A percentile compares a stretch with the other conserved stretches of the same genome.
phyloP scores from a whole-genome alignment of 2,888 invertebrate species.

The Smittia aterrima region DNA sequence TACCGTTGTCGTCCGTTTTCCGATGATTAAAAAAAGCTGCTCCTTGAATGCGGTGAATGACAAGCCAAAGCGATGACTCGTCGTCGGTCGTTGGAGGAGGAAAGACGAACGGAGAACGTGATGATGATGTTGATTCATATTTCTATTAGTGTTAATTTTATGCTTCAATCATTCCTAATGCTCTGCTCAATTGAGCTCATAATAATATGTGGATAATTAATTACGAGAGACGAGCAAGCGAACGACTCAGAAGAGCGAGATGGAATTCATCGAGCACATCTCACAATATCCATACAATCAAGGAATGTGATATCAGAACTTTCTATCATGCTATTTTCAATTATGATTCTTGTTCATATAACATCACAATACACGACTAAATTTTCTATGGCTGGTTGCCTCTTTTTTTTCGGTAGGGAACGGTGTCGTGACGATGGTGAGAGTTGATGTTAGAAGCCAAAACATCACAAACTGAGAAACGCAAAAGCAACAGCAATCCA shows the following conservation, averaged over 20 bases:
- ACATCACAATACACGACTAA: conserved; percentile 40
- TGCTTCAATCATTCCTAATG: conserved; percentile 34
- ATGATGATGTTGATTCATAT: conserved; percentile 34
- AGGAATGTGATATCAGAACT: conserved; percentile 41
- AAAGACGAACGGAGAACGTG: neutral
- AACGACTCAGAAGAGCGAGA: neutral
- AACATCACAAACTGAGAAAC: neutral
- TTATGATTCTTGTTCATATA: conserved; percentile 41
- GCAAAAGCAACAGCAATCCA: neutral
- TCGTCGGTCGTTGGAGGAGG: neutral
- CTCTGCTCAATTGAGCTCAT: conserved; percentile 39
- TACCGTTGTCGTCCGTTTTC: neutral
- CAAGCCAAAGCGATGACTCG: neutral
- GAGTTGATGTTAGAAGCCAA: neutral
- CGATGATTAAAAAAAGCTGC: neutral
- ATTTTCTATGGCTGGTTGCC: conserved; percentile 38
- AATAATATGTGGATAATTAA: conserved; percentile 38
- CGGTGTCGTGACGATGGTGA: neutral
- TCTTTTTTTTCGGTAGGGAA: neutral
- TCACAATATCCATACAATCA: conserved; percentile 40
- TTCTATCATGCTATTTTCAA: conserved; percentile 42
- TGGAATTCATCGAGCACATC: neutral
- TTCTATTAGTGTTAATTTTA: conserved; percentile 37
- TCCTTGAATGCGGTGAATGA: neutral
- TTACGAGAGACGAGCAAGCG: neutral